phyloP scores from a whole-genome alignment of 2,888 invertebrate genomes.

The Hyposoter didymator region DNA sequence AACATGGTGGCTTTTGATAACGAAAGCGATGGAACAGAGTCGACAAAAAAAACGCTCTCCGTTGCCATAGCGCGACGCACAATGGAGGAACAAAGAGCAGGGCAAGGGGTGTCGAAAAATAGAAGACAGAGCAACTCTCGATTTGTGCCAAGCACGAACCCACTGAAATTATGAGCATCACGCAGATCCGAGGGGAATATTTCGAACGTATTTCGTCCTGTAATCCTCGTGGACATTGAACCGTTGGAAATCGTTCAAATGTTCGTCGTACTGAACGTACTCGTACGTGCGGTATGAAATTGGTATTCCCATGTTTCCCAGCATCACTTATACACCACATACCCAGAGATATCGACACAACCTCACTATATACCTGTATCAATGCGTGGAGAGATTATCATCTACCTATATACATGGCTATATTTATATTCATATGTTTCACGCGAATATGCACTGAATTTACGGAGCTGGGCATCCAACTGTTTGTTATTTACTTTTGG shows the following conservation, averaged over 20 bases:
- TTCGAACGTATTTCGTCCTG: slow-evolving; percentile 53
- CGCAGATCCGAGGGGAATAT: slow-evolving; percentile 50
- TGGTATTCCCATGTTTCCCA: slow-evolving; percentile 59
- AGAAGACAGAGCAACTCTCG: slow-evolving; percentile 29
- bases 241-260: slow-evolving; percentile 54
- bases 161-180: slow-evolving; percentile 48
- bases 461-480: slow-evolving; percentile 5
- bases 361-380: background rate
- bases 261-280: slow-evolving; percentile 39
- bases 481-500: slow-evolving; percentile 56
- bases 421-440: slow-evolving; percentile 24
- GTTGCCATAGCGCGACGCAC: background rate
- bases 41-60: background rate
- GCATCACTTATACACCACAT: slow-evolving; percentile 12
- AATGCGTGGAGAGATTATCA: slow-evolving; percentile 8
- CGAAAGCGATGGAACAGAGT: slow-evolving; percentile 5
- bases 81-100: slow-evolving; percentile 1
- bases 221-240: slow-evolving; percentile 61
- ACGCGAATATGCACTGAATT: slow-evolving; percentile 25
- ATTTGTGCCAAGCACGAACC: slow-evolving; percentile 40
- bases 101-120: background rate
- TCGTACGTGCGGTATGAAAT: slow-evolving; percentile 60
- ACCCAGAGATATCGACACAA: slow-evolving; percentile 3
- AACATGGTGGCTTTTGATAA: slow-evolving; percentile 34
- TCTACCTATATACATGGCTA: background rate